Conservation (phyloP, 2,113 vertebrate genomes). For the Cairina moschata region DNA sequence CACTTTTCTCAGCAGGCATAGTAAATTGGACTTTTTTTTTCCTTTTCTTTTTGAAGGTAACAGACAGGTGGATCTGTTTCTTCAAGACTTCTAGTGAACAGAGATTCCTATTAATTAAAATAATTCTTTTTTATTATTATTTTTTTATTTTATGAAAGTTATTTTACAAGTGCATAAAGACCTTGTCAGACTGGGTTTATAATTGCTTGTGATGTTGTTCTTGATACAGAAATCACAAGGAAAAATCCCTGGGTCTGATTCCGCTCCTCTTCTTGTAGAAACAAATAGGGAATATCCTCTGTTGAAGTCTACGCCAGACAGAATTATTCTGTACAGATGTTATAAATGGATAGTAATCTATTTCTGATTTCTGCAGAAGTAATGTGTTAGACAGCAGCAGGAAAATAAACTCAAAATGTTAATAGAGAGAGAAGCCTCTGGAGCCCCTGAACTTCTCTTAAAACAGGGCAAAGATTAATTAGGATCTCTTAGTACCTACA, state of each 20-base stretch:
- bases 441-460: not conserved
- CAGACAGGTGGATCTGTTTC: not conserved
- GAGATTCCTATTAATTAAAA: not conserved
- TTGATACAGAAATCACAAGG: not conserved
- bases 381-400: not conserved
- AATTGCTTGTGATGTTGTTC: not conserved
- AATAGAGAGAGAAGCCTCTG: not conserved
- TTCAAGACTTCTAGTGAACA: not conserved
- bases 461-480: not conserved
- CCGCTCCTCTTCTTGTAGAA: not conserved
- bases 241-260: not conserved
- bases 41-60: not conserved
- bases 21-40: not conserved
- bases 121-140: not conserved
- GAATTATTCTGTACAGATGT: not conserved
- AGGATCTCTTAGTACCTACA: not conserved
- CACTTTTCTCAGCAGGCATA: not conserved
- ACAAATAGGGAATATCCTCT: not conserved
- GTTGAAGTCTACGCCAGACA: not conserved
- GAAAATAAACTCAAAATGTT: not conserved
- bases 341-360: not conserved
- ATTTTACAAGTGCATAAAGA: not conserved
- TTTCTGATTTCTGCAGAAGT: not conserved
- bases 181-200: not conserved
- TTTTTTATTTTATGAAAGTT: not conserved